Evolutionary conservation across 1,140 invertebrate species (phyloP), one percentile per base, ranked within the genome.

Genomic region (Trichogramma pretiosum): DNA sequence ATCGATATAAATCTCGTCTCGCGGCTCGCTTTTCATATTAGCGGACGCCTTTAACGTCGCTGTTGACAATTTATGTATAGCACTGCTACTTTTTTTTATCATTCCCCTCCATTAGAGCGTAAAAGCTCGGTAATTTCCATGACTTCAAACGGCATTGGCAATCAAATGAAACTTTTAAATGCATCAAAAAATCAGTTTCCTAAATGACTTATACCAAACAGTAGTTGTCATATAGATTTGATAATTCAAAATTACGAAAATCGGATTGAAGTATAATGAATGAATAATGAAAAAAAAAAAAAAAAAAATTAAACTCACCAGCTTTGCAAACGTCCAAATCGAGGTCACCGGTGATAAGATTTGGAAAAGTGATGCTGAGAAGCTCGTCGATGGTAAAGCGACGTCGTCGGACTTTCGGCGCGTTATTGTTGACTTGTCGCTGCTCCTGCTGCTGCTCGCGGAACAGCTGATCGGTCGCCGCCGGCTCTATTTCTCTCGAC

Each of bases 281-380:
- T 30, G 26, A 30, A 30, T 30, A 13, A 30, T 9, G 7, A 30
- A 30, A 30, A 30, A 30, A 8, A 8, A 13, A 30, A 30, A 30
- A 30, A 13, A 13, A 30, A 8, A 22, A 41, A 36, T 22, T 34
- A 52, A 48, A 74, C 78, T 83, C 71, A 87, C 85, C 83, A 60
- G 85, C 82, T 77, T 89, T 89, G 67, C 87, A 90, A 49, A 87
- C 81, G 74, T 91, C 87, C 72, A 87, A 69, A 65, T 87, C 85
- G 39, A 86, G 63, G 68, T 91, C 87, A 54, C 77, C 76, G 23
- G 84, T 86, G 26, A 81, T 77, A 58, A 79, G 80, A 40, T 74
- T 71, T 11, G 82, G 75, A 60, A 84, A 86, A 49, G 74, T 71
- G 22, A 65, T 72, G 37, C 65, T 73, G 51, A 85, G 62, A 39